Base-by-base conservation (phyloP, 2,113 vertebrate genomes). In the Tachycineta bicolor region DNA sequence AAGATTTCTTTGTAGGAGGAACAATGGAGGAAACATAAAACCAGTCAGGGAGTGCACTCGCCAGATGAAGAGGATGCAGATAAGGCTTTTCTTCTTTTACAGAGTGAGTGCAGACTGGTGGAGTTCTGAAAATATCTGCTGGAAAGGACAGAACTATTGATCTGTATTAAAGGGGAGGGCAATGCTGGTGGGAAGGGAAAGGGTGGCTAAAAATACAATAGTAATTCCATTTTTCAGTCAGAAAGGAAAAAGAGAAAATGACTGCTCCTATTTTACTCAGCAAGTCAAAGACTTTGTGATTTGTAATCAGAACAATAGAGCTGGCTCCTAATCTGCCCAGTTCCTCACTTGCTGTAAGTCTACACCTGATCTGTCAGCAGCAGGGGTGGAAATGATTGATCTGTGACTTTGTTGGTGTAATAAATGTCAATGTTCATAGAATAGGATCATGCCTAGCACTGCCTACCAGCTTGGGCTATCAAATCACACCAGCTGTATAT, bases 61-160 rank as follows among this genome's bases (percentile, higher is more conserved):
- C 62, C 47, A 89, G 22, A 90, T 16, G 49, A 19, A 41, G 50
- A 87, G 28, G 65, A 84, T 64, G 73, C 43, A 83, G 47, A 28
- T 37, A 84, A 75, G 24, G n/a, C 44, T 14, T 85, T 78, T 83
- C 59, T 96, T 15, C 55, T 85, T 55, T 88, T 33, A n/a, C 24
- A 67, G 58, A 8, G 6, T 28, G 25, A 87, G 74, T 46, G 37
- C 50, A 60, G 37, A 14, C 37, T 25, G 14, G 8, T 43, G 37
- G 25, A 69, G 47, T 46, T 85, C 80, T 85, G 77, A 92, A 56
- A 63, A 39, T 52, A 91, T 23, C 46, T 89, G 37, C 74, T 67
- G 50, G 83, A 92, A 92, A 91, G 63, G 55, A 96, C 86, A 95
- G 75, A 92, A 94, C 46, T 90, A 93, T 93, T 96, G 75, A 90